phyloP scores from a whole-genome alignment of 2,888 invertebrate species.

The Microctonus aethiopoides region DNA sequence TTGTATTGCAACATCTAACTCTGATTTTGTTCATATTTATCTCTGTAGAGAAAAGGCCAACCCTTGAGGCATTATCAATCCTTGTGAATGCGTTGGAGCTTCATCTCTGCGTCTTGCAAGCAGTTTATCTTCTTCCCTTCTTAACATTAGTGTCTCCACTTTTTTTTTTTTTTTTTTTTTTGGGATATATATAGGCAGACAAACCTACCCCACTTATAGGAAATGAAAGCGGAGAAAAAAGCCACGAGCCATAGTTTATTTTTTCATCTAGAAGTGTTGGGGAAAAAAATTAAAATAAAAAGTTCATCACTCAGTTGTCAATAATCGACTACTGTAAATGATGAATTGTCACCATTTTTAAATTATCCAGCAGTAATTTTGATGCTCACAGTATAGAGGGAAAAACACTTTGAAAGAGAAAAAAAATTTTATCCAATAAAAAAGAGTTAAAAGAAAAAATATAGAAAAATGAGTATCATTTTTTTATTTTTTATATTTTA shows the following conservation, averaged over 20 bases:
- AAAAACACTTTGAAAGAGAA: neutral
- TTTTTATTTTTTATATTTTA: constrained; percentile 31
- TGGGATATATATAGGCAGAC: too few species aligned
- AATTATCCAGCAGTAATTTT: neutral
- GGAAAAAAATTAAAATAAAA: neutral
- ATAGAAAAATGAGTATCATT: neutral
- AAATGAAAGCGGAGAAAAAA: neutral
- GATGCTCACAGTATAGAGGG: neutral
- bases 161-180: constrained; percentile 3
- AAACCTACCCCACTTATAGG: neutral
- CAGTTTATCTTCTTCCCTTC: constrained; percentile 8
- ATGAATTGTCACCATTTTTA: neutral
- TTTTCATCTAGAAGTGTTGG: neutral
- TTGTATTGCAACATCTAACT: constrained; percentile 13
- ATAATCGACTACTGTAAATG: neutral
- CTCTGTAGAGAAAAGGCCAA: constrained; percentile 33
- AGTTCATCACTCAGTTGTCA: neutral
- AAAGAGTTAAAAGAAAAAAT: constrained; percentile 18
- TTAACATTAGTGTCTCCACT: neutral
- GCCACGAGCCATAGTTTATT: neutral
- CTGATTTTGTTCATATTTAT: constrained; percentile 40
- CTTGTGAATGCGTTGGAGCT: constrained; percentile 41
- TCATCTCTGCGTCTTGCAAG: constrained; percentile 30
- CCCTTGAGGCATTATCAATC: constrained; percentile 45
- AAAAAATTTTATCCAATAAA: too few species aligned